Conservation (phyloP, 2,113 vertebrate species). For the Sinocyclocheilus grahami region DNA sequence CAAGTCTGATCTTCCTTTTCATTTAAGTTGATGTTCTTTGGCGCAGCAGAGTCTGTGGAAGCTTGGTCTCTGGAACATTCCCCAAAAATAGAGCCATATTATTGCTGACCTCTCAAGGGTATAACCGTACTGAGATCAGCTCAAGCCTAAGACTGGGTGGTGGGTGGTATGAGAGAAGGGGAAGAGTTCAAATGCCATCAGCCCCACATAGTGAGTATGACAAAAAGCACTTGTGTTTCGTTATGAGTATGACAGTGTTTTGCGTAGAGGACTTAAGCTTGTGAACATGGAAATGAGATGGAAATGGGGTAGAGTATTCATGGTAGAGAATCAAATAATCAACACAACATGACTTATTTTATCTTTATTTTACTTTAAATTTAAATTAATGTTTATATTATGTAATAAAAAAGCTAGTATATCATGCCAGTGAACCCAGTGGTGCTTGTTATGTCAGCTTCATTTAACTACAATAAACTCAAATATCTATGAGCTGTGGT, state of each 20-base stretch:
- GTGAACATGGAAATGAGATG: neutral
- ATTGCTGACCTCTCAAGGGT: slow-evolving; percentile 20
- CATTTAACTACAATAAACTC: too few relatives aligned
- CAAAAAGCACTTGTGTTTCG: neutral
- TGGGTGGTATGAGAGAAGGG: slow-evolving; percentile 3
- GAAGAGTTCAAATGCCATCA: slow-evolving; percentile 17
- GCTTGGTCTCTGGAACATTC: slow-evolving; percentile 45
- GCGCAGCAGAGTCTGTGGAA: slow-evolving; percentile 7
- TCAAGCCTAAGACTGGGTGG: neutral
- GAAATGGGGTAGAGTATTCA: neutral
- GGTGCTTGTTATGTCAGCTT: too few relatives aligned
- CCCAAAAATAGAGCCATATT: slow-evolving; percentile 40
- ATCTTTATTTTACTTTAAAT: neutral
- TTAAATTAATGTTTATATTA: neutral
- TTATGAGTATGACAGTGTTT: slow-evolving; percentile 15
- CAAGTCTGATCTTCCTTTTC: slow-evolving; percentile 43
- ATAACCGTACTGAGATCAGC: slow-evolving; percentile 22
- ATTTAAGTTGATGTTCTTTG: slow-evolving; percentile 44
- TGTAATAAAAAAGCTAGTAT: neutral
- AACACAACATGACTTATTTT: neutral
- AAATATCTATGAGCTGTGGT: too few relatives aligned
- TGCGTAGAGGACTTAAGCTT: neutral
- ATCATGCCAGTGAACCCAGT: neutral
- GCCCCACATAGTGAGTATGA: neutral
- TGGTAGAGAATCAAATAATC: neutral